A percentile compares a stretch with the other conserved stretches of the same genome.
Evolutionary conservation across 1,140 invertebrate species (phyloP).

Genomic region (Aricia agestis): DNA sequence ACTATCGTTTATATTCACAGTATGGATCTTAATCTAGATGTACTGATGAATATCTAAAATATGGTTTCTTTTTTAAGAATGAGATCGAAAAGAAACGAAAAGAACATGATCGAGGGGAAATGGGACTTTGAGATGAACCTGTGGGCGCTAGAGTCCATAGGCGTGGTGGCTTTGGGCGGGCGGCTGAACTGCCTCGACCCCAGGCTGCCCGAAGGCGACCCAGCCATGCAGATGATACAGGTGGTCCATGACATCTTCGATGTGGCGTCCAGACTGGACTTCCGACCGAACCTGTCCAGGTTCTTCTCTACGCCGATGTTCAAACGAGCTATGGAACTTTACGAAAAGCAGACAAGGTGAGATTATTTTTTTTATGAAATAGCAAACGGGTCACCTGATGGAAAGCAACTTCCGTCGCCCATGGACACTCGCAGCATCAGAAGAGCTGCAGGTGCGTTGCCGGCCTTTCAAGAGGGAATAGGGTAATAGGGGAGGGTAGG

Average conservation of each 20-base stretch:
- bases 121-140: slow-evolving; percentile 81
- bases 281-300: slow-evolving; percentile 80
- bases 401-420: no score
- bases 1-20: no score
- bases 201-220: slow-evolving; percentile 73
- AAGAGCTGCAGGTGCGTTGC: no score
- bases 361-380: slow-evolving; percentile 26
- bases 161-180: slow-evolving; percentile 80
- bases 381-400: no score
- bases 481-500: no score
- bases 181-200: slow-evolving; percentile 78
- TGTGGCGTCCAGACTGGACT: slow-evolving; percentile 77
- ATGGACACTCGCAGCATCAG: no score
- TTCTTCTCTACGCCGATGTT: slow-evolving; percentile 76
- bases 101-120: slow-evolving; percentile 75
- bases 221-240: slow-evolving; percentile 78
- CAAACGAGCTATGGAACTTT: slow-evolving; percentile 71
- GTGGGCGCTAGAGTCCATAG: slow-evolving; percentile 83
- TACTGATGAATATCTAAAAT: no score
- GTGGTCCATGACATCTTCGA: slow-evolving; percentile 79
- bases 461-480: no score
- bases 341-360: slow-evolving; percentile 46
- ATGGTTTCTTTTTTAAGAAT: slow-evolving; percentile 71
- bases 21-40: no score
- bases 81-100: slow-evolving; percentile 68